These are phyloP conservation scores for Canis aureus DNA, from an alignment of 2,113 vertebrate species.

Conservation along the genomic window DNA sequence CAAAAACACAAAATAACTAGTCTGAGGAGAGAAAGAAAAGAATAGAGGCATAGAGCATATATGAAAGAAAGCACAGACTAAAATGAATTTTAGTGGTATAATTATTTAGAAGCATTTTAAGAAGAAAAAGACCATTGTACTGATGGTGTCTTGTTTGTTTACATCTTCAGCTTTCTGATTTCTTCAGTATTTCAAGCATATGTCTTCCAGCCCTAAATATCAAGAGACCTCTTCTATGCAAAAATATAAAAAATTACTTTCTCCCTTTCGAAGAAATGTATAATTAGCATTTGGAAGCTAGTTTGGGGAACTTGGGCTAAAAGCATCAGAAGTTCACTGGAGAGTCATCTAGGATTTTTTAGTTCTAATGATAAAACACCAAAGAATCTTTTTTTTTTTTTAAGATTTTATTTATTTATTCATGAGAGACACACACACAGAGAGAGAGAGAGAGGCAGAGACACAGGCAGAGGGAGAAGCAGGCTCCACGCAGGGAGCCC, in stretches of 20 bases:
- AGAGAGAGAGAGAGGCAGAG: no score
- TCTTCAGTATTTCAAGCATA: background rate
- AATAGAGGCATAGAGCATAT: background rate
- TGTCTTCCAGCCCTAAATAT: background rate
- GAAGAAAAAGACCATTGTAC: background rate
- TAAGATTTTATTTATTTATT: no score
- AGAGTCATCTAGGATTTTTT: background rate
- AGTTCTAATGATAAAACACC: background rate
- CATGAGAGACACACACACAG: no score
- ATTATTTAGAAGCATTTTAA: background rate
- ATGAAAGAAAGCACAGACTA: background rate
- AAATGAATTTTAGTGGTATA: background rate
- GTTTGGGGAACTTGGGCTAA: background rate
- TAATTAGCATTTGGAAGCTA: background rate
- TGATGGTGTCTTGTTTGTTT: slow-evolving; percentile 21
- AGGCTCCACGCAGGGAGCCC: no score
- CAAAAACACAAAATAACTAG: background rate
- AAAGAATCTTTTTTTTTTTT: no score
- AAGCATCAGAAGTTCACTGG: background rate
- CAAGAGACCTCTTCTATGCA: background rate
- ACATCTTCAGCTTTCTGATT: background rate
- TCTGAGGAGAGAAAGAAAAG: background rate
- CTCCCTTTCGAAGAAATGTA: background rate
- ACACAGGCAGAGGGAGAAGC: no score
- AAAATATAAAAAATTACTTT: background rate